These are phyloP conservation scores for Acrocyrtus sp. DNA, from an alignment of 2,888 invertebrate genomes.

Conservation along the genomic window DNA sequence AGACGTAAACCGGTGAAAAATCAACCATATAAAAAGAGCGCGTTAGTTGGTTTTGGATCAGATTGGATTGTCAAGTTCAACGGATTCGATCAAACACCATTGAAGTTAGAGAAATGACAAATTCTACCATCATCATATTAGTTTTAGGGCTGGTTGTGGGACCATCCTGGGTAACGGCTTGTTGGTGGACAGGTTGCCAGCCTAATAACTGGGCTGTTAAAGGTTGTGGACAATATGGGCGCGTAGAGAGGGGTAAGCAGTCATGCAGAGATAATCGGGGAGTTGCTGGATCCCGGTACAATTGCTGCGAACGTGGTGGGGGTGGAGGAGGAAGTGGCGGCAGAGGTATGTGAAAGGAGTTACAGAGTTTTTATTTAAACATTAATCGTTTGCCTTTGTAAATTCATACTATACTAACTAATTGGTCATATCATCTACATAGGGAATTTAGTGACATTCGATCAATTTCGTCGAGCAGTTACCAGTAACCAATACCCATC, in stretches of 20 bases:
- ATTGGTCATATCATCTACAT: too few relatives aligned
- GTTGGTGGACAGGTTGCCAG: slow-evolving; percentile 21
- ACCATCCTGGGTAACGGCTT: not conserved
- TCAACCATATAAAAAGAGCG: too few relatives aligned
- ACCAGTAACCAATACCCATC: slow-evolving; percentile 56
- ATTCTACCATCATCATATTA: not conserved
- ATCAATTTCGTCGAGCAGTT: slow-evolving; percentile 51
- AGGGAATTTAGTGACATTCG: slow-evolving; percentile 8
- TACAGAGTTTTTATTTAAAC: too few relatives aligned
- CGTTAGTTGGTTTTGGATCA: not conserved
- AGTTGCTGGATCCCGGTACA: slow-evolving; percentile 12
- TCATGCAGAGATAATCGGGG: not conserved
- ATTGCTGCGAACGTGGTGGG: slow-evolving; percentile 5
- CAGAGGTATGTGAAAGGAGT: not conserved
- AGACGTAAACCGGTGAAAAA: too few relatives aligned
- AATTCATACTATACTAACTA: too few relatives aligned
- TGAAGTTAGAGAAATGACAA: not conserved
- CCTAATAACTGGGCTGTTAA: slow-evolving; percentile 11
- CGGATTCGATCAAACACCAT: too few relatives aligned
- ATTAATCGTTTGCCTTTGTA: too few relatives aligned
- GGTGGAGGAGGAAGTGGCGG: slow-evolving; percentile 8
- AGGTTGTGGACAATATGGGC: slow-evolving; percentile 13
- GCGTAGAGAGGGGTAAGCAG: not conserved
- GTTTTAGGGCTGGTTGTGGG: not conserved
- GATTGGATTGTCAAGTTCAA: too few relatives aligned